Conservation (phyloP, 2,888 invertebrate species). For the Pinctada fucata region DNA sequence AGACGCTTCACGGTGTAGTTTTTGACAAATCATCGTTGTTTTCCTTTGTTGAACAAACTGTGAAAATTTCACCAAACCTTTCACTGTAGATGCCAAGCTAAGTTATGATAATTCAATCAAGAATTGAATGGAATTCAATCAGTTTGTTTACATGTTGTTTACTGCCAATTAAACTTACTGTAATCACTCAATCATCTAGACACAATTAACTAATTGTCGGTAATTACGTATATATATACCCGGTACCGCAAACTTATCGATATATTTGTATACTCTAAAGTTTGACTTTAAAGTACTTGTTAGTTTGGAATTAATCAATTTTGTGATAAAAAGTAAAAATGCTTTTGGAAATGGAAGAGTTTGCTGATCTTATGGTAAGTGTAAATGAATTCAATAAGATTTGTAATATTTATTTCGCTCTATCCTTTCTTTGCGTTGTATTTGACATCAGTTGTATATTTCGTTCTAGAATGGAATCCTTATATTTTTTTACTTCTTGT, state of each 20-base stretch:
- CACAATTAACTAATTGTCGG: not conserved
- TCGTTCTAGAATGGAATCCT: too few relatives aligned
- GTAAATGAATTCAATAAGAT: not conserved
- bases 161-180: not conserved
- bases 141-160: not conserved
- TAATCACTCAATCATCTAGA: not conserved
- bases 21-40: too few relatives aligned
- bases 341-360: not conserved
- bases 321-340: not conserved
- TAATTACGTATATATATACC: too few relatives aligned
- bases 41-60: too few relatives aligned
- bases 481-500: too few relatives aligned
- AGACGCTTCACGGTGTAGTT: too few relatives aligned
- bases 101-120: not conserved
- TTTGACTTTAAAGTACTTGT: too few relatives aligned
- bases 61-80: too few relatives aligned
- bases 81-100: not conserved
- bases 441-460: too few relatives aligned
- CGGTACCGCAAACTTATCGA: too few relatives aligned
- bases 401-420: not conserved
- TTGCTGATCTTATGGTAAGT: not conserved
- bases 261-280: too few relatives aligned
- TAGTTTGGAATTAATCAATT: not conserved
- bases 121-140: not conserved
- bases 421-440: too few relatives aligned